A percentile compares a stretch with the other conserved stretches of the same genome.
phyloP scores from a whole-genome alignment of 2,797 vertebrate genomes.

The Eidolon dupreanum region DNA sequence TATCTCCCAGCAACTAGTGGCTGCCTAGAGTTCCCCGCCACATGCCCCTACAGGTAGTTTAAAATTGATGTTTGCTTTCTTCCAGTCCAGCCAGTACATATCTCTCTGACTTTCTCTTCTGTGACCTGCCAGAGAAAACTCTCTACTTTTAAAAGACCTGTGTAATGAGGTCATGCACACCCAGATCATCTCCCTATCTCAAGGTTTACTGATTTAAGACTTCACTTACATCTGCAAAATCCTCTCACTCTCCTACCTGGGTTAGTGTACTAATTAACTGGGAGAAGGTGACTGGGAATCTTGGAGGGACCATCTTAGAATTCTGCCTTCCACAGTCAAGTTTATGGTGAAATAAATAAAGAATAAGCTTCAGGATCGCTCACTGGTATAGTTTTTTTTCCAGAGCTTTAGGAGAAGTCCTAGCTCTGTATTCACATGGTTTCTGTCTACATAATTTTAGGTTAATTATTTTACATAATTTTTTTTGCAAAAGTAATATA shows the following conservation, averaged over 20 bases:
- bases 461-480: not conserved
- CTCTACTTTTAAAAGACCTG: not conserved
- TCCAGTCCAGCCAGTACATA: accelerated
- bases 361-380: not conserved
- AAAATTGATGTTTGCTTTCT: not conserved
- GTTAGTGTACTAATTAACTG: not conserved
- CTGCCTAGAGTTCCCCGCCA: not conserved
- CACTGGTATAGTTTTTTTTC: not conserved
- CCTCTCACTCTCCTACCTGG: not conserved
- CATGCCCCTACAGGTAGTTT: not conserved
- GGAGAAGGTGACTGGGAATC: not conserved
- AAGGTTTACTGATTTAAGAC: not conserved
- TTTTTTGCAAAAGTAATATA: not conserved
- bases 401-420: not conserved
- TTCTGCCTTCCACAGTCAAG: not conserved
- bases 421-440: not conserved
- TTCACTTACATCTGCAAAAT: not conserved
- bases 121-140: not conserved
- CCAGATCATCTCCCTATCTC: not conserved
- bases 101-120: not conserved
- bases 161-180: not conserved
- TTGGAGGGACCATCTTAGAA: not conserved
- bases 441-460: no score
- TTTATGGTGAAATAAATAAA: not conserved
- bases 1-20: not conserved